Percentiles rank a stretch among this genome's conserved stretches.
phyloP scores from a whole-genome alignment of 2,113 vertebrate species.

The Geothlypis trichas region DNA sequence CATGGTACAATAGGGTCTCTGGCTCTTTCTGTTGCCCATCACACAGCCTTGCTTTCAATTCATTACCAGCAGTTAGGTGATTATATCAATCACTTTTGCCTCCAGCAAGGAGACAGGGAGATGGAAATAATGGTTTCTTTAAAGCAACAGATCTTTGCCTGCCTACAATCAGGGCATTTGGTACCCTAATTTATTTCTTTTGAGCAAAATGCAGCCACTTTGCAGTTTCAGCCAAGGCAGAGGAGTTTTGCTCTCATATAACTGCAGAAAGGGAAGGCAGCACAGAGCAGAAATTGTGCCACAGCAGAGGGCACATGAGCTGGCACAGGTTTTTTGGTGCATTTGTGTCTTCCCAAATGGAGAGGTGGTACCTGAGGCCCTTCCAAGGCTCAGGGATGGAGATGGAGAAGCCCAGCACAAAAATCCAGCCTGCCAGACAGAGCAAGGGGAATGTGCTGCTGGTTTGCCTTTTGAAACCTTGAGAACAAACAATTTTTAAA shows the following conservation, averaged over 20 bases:
- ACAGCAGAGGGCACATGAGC: not conserved
- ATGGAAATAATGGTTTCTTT: not conserved
- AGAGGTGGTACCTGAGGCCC: not conserved
- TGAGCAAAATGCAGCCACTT: not conserved
- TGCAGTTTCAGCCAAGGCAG: not conserved
- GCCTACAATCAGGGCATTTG: not conserved
- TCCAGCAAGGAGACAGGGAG: not conserved
- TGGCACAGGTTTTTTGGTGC: not conserved
- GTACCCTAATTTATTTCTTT: not conserved
- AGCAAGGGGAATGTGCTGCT: not conserved
- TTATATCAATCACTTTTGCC: not conserved
- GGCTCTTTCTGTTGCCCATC: not conserved
- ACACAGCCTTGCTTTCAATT: not conserved
- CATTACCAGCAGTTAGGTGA: not conserved
- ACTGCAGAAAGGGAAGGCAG: not conserved
- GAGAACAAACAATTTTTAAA: not conserved
- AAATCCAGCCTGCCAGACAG: not conserved
- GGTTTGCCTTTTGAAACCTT: not conserved
- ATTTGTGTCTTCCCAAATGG: not conserved
- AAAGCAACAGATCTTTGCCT: not conserved
- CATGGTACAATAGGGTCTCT: not conserved
- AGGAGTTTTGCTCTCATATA: not conserved
- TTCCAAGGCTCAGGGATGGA: not conserved
- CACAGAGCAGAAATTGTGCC: not conserved
- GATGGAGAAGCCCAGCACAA: not conserved